phyloP scores from a whole-genome alignment of 2,113 vertebrate species.

The Polyodon spathula region DNA sequence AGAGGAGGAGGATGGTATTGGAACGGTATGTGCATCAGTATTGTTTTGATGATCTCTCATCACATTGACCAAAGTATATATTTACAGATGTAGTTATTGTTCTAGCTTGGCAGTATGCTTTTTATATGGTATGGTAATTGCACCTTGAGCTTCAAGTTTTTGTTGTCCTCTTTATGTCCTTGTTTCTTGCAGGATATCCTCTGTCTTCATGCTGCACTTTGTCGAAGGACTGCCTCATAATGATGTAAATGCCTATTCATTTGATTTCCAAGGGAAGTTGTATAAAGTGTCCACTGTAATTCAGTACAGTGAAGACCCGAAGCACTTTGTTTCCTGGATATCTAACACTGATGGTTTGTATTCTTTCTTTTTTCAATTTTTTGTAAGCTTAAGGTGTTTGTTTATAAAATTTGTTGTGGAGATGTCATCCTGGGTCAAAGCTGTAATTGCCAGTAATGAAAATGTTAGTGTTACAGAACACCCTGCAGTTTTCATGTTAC shows the following conservation, averaged over 20 bases:
- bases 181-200: conserved; percentile 55
- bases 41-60: too few relatives aligned
- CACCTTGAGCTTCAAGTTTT: too few relatives aligned
- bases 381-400: background rate
- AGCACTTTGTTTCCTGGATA: conserved; percentile 83
- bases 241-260: conserved; percentile 58
- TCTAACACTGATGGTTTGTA: conserved; percentile 66
- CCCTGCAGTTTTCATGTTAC: too few relatives aligned
- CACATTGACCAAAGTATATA: background rate
- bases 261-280: conserved; percentile 55
- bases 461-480: too few relatives aligned
- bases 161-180: conserved; percentile 7
- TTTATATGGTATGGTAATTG: too few relatives aligned
- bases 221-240: conserved; percentile 72
- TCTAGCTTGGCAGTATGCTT: too few relatives aligned
- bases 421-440: too few relatives aligned
- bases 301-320: conserved; percentile 57
- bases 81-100: too few relatives aligned
- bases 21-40: conserved; percentile 61
- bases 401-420: background rate
- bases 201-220: conserved; percentile 78
- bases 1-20: conserved; percentile 67
- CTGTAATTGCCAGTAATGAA: too few relatives aligned
- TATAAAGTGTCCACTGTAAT: conserved; percentile 66
- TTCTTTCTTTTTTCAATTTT: background rate